These are phyloP conservation scores for Cryptophagus acutangulus DNA, from an alignment of 2,888 invertebrate genomes.

Conservation along the genomic window DNA sequence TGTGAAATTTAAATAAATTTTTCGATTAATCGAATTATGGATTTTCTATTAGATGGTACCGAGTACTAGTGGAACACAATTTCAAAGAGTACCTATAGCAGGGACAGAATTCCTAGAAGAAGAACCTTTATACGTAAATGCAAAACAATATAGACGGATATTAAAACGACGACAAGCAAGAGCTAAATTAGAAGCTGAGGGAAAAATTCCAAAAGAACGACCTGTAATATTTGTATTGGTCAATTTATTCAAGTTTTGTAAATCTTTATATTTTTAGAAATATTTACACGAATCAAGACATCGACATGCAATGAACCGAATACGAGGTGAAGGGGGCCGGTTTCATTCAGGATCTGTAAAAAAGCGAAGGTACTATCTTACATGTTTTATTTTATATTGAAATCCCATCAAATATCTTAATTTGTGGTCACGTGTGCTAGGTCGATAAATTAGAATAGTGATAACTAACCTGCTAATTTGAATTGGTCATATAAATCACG, in stretches of 20 bases:
- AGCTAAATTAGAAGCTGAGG: constrained; percentile 90
- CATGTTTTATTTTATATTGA: constrained; percentile 5
- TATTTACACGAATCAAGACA: constrained; percentile 98
- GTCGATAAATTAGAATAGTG: constrained; percentile 9
- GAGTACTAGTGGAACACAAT: constrained; percentile 50
- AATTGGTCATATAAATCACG: no score
- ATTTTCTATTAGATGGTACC: constrained; percentile 57
- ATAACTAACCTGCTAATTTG: no score
- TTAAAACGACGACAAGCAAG: constrained; percentile 90
- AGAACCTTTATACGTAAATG: constrained; percentile 96
- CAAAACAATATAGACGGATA: constrained; percentile 95
- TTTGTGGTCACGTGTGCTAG: no score
- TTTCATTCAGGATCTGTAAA: constrained; percentile 73
- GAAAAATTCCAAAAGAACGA: constrained; percentile 94
- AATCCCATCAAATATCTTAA: constrained; percentile 5
- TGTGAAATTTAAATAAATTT: no score
- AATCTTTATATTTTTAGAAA: constrained; percentile 61
- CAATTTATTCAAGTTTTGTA: constrained; percentile 6
- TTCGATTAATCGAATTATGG: no score
- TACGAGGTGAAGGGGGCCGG: constrained; percentile 93
- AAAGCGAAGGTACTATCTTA: constrained; percentile 36
- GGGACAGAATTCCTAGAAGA: constrained; percentile 73
- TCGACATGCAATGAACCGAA: constrained; percentile 94
- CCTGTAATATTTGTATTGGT: constrained; percentile 56
- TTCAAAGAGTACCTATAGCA: constrained; percentile 58